These are phyloP conservation scores for Paguma larvata DNA, from an alignment of 2,797 vertebrate species.

Conservation along the genomic window DNA sequence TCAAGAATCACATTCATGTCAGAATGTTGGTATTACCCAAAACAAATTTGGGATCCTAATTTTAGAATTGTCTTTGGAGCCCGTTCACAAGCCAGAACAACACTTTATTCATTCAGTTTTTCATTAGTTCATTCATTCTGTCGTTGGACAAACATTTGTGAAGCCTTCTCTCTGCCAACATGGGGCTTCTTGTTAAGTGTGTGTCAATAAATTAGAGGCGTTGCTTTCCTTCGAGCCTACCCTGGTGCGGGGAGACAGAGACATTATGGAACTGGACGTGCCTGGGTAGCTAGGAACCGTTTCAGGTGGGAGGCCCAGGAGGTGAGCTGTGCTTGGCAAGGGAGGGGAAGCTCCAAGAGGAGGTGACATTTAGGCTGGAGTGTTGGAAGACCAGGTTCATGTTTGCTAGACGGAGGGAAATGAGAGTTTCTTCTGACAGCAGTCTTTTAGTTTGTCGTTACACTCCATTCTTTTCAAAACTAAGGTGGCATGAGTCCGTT, in stretches of 20 bases:
- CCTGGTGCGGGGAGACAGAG: not conserved
- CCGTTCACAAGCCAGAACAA: not conserved
- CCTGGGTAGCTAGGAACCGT: not conserved
- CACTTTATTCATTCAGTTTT: not conserved
- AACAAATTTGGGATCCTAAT: not conserved
- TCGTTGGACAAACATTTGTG: not conserved
- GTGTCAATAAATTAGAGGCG: not conserved
- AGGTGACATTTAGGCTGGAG: not conserved
- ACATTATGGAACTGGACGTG: not conserved
- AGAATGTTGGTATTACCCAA: constrained; percentile 4
- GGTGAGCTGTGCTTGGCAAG: not conserved
- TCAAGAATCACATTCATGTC: constrained; percentile 37
- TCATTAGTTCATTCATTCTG: not conserved
- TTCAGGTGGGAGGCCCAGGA: not conserved
- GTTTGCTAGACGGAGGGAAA: not conserved
- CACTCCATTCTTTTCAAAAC: constrained; percentile 40
- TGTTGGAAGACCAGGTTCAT: not conserved
- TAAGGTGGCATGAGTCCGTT: not conserved
- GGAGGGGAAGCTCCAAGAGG: not conserved
- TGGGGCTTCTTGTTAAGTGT: constrained; percentile 6
- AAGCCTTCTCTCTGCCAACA: not conserved
- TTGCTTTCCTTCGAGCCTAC: not conserved
- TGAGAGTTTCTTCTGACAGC: not conserved
- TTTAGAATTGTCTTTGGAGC: not conserved
- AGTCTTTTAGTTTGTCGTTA: not conserved